phyloP scores from a whole-genome alignment of 2,113 vertebrate species.

The Alligator mississippiensis region DNA sequence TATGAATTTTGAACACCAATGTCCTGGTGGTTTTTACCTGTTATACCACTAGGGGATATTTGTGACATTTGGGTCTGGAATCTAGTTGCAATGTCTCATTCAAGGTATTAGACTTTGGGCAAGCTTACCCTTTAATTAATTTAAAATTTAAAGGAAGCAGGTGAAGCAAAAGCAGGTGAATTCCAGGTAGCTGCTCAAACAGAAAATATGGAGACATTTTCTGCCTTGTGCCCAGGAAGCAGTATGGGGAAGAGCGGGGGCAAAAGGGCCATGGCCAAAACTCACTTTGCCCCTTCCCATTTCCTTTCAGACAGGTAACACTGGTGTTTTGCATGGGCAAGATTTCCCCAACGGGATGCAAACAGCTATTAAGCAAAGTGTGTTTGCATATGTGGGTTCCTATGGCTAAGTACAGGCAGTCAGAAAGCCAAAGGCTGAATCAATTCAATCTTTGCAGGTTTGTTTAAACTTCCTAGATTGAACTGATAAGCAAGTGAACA shows the following conservation, averaged over 20 bases:
- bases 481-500: no score
- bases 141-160: not conserved
- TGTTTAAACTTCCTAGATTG: no score
- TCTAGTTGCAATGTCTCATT: not conserved
- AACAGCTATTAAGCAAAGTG: not conserved
- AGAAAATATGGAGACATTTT: not conserved
- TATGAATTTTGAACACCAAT: not conserved
- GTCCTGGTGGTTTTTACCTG: not conserved
- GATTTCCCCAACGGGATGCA: not conserved
- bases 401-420: no score
- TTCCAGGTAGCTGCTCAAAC: not conserved
- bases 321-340: not conserved
- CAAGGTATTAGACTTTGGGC: not conserved
- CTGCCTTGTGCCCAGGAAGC: not conserved
- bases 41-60: not conserved
- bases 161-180: not conserved
- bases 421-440: no score
- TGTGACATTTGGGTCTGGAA: not conserved
- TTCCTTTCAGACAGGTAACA: not conserved
- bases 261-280: not conserved
- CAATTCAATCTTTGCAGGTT: no score
- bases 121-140: not conserved
- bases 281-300: not conserved
- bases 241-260: not conserved
- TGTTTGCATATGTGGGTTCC: not conserved